phyloP scores from a whole-genome alignment of 1,140 invertebrate genomes.

The Panulirus ornatus region DNA sequence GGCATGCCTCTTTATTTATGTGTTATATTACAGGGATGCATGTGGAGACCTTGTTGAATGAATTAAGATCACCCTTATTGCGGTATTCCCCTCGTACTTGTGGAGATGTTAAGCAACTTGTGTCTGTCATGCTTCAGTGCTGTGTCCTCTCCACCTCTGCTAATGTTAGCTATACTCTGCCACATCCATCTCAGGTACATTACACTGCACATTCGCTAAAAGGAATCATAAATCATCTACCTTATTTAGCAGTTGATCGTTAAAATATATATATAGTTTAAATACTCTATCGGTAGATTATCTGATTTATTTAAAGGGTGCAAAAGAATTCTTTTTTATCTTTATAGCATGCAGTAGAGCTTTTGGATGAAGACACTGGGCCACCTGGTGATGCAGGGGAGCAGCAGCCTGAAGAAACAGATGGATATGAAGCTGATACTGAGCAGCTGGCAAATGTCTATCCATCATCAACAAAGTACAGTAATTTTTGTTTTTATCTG shows the following conservation, averaged over 20 bases:
- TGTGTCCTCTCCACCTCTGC: slow-evolving; percentile 48
- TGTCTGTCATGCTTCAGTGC: slow-evolving; percentile 65
- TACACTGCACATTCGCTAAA: neutral
- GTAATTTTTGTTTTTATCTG: neutral
- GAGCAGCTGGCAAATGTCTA: slow-evolving; percentile 48
- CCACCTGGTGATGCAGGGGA: slow-evolving; percentile 9
- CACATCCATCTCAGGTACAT: slow-evolving; percentile 52
- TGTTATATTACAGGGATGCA: slow-evolving; percentile 26
- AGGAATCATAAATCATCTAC: neutral
- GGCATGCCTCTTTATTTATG: neutral
- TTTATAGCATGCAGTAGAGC: slow-evolving; percentile 25
- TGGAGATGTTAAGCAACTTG: slow-evolving; percentile 60
- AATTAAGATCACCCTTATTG: slow-evolving; percentile 49
- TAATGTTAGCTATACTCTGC: slow-evolving; percentile 33
- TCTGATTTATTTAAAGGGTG: too few species aligned
- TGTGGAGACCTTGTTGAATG: slow-evolving; percentile 57
- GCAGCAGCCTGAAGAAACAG: slow-evolving; percentile 40
- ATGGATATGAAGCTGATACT: slow-evolving; percentile 59
- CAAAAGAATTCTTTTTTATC: too few species aligned
- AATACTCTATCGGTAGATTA: too few species aligned
- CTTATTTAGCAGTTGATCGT: neutral
- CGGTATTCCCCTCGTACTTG: slow-evolving; percentile 55
- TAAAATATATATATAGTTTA: too few species aligned
- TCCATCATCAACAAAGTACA: slow-evolving; percentile 40
- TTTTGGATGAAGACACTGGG: slow-evolving; percentile 44